Evolutionary conservation across 2,113 vertebrate genomes (phyloP), one percentile per base, ranked within the genome.

Genomic region (Turdus rufiventris): DNA sequence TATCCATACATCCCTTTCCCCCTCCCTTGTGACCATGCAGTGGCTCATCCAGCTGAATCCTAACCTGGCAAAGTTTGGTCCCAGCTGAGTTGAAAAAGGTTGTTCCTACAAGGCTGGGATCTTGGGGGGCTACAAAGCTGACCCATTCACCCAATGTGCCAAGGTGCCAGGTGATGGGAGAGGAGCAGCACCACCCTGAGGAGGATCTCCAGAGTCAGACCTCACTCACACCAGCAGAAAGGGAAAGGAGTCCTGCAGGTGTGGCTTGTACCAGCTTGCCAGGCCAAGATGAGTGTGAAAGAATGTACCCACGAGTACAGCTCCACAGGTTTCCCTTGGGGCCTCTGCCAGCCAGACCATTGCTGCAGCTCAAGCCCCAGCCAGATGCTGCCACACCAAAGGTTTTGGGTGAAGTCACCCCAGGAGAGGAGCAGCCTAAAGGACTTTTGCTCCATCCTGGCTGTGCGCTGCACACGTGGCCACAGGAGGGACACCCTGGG

Each of bases 181-280:
- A 89, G 26, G 60, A 92, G 60, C 38, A 77, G 33, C 51, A 60
- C 31, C 53, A 66, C 42, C 26, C 26, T 40, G 63, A 83, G 87
- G 71, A 31, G 54, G 71, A 62, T 79, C 54, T 83, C 54, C 62
- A 47, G 72, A 62, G 45, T 24, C 19, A 54, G 81, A 31, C 45
- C 73, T 29, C 9, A 5, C 62, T 94, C 85, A 54, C 62, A 65
- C 19, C 74, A 91, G 58, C 29, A 80, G 78, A 58, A 91, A 83
- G 53, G 29, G 71, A 78, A 85, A 88, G 67, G 75, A 83, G 29
- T 85, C 63, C 63, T 93, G 82, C 62, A 88, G 60, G 63, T 74
- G 78, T 38, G 73, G 82, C 94, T 80, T 93, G 95, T 94, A 83
- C 54, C 82, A 94, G 78, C 92, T 92, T 96, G 95, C 92, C 94